These are phyloP conservation scores for Micropoecilia bifurca DNA, from an alignment of 2,797 vertebrate genomes.

Conservation along the genomic window DNA sequence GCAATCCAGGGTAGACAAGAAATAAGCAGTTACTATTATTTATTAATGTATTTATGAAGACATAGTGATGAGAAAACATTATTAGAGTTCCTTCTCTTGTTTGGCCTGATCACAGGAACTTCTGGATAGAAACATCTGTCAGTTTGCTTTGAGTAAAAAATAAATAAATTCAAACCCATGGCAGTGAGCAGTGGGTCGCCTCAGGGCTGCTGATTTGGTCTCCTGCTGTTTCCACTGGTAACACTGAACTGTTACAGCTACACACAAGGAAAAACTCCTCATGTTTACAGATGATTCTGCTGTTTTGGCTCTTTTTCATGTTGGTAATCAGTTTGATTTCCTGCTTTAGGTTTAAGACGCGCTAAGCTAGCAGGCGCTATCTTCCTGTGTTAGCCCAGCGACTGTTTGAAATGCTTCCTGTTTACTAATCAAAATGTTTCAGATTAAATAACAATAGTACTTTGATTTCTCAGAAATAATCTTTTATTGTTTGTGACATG, in stretches of 20 bases:
- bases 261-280: not conserved
- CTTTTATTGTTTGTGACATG: not conserved
- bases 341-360: not conserved
- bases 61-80: not conserved
- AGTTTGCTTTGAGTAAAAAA: too few relatives aligned
- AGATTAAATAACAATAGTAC: not conserved
- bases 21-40: not conserved
- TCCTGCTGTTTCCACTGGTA: not conserved
- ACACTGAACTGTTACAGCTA: not conserved
- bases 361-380: not conserved
- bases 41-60: too few relatives aligned
- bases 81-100: not conserved
- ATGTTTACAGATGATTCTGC: not conserved
- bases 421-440: not conserved
- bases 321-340: not conserved
- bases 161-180: too few relatives aligned
- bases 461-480: not conserved
- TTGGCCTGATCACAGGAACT: not conserved
- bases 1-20: too few relatives aligned
- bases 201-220: not conserved
- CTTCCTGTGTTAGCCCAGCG: not conserved
- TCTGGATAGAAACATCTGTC: not conserved
- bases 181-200: too few relatives aligned
- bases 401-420: not conserved
- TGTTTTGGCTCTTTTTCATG: not conserved